Evolutionary conservation across 2,888 invertebrate species (phyloP).

Genomic region (Nemurella pictetii): DNA sequence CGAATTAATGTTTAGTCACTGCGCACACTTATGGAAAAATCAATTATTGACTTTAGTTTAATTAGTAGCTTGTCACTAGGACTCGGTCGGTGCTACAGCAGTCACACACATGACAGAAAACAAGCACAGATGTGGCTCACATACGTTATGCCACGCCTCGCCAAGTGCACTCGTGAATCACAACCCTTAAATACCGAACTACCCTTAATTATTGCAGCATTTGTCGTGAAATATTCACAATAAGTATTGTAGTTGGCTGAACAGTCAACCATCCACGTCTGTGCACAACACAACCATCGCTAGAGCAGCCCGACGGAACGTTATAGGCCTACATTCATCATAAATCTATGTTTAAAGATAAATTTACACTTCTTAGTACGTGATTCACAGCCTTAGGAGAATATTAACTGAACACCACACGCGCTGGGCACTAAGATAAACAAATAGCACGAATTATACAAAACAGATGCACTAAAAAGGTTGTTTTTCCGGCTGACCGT

Average conservation of each 20-base stretch:
- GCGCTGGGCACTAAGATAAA: constrained; percentile 31
- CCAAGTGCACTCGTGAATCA: neutral
- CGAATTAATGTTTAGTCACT: constrained; percentile 29
- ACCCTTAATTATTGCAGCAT: neutral
- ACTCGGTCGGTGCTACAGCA: constrained; percentile 23
- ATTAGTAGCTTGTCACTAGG: neutral
- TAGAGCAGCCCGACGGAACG: neutral
- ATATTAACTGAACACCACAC: constrained; percentile 11
- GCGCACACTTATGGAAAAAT: constrained; percentile 9
- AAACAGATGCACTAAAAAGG: constrained; percentile 36
- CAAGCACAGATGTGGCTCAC: constrained; percentile 37
- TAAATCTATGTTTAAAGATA: neutral
- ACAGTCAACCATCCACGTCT: constrained; percentile 9
- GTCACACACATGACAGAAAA: constrained; percentile 36
- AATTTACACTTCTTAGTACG: neutral
- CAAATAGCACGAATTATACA: constrained; percentile 32
- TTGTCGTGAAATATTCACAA: neutral
- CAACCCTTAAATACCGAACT: neutral
- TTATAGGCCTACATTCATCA: constrained; percentile 10
- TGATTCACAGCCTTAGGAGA: constrained; percentile 19
- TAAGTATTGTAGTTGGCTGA: neutral
- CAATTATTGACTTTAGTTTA: neutral
- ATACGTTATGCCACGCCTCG: constrained; percentile 28
- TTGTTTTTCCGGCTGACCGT: constrained; percentile 1
- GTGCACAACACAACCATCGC: neutral